A percentile compares a stretch with the other conserved stretches of the same genome.
Conservation (phyloP, 2,888 invertebrate species). For the Lydus trimaculatus region DNA sequence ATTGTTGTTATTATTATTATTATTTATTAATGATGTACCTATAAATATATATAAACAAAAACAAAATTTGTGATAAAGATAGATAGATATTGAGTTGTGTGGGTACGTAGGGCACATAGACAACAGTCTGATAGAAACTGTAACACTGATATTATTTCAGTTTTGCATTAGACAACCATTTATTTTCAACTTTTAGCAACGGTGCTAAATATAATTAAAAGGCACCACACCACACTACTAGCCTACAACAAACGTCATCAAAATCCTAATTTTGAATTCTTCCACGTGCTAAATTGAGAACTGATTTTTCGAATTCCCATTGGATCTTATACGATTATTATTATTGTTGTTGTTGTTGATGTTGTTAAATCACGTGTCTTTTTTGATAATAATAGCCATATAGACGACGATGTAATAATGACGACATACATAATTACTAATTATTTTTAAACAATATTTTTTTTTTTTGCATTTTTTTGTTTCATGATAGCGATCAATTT, state of each 20-base stretch:
- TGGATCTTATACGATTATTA: not conserved
- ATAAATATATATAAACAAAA: constrained; percentile 24
- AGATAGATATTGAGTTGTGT: not conserved
- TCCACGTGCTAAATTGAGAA: constrained; percentile 35
- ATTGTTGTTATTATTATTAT: constrained; percentile 23
- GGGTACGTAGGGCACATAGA: constrained; percentile 16
- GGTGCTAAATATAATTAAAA: constrained; percentile 34
- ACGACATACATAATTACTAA: not conserved
- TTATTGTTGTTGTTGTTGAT: not conserved
- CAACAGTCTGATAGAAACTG: constrained; percentile 17
- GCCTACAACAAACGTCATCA: constrained; percentile 33
- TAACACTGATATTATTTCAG: constrained; percentile 23
- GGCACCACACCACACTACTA: constrained; percentile 17
- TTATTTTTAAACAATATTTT: not conserved
- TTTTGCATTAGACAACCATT: constrained; percentile 37
- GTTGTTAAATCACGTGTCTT: not conserved
- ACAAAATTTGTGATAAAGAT: constrained; percentile 7
- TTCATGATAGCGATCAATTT: no score
- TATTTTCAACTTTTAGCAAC: constrained; percentile 39
- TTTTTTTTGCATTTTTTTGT: no score
- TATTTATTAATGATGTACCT: constrained; percentile 30
- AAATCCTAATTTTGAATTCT: constrained; percentile 41
- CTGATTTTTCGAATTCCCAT: constrained; percentile 12
- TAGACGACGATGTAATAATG: not conserved
- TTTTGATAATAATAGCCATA: not conserved